Evolutionary conservation across 1,140 invertebrate species (phyloP).

Genomic region (Cyrtorhinus lividipennis): DNA sequence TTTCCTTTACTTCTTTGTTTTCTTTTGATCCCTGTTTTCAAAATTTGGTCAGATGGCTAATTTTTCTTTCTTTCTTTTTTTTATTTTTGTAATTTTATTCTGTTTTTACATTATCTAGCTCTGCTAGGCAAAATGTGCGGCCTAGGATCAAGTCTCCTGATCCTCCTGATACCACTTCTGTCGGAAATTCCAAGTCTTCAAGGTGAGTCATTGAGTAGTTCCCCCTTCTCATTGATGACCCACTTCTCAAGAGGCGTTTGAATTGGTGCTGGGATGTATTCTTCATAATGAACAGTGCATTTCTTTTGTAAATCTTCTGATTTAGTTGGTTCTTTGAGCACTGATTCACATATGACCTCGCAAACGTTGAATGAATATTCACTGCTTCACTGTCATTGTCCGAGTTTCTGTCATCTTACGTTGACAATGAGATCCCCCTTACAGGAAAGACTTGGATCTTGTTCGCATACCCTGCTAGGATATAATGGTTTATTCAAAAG

Average conservation of each 20-base stretch:
- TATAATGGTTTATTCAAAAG: too few species aligned
- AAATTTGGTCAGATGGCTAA: not conserved
- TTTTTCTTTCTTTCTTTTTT: not conserved
- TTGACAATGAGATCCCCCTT: too few species aligned
- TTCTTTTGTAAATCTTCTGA: too few species aligned
- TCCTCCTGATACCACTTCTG: slow-evolving; percentile 23
- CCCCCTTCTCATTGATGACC: not conserved
- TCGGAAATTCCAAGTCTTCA: slow-evolving; percentile 25
- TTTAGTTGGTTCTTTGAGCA: too few species aligned
- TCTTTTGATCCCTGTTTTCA: not conserved
- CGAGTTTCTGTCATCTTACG: too few species aligned
- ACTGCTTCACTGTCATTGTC: too few species aligned
- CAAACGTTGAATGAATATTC: too few species aligned
- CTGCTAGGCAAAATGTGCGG: slow-evolving; percentile 23
- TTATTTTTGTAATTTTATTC: slow-evolving; percentile 2
- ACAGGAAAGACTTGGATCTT: too few species aligned
- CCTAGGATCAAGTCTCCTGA: slow-evolving; percentile 25
- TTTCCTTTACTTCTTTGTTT: not conserved
- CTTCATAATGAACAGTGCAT: too few species aligned
- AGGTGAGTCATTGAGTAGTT: slow-evolving; percentile 21
- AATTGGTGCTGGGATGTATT: too few species aligned
- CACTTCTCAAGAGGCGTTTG: slow-evolving; percentile 24
- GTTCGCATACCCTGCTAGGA: too few species aligned
- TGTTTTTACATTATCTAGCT: slow-evolving; percentile 22
- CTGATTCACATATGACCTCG: too few species aligned